These are phyloP conservation scores for Heteractis magnifica DNA, from an alignment of 92 coral and sea anemone genomes.

Conservation along the genomic window DNA sequence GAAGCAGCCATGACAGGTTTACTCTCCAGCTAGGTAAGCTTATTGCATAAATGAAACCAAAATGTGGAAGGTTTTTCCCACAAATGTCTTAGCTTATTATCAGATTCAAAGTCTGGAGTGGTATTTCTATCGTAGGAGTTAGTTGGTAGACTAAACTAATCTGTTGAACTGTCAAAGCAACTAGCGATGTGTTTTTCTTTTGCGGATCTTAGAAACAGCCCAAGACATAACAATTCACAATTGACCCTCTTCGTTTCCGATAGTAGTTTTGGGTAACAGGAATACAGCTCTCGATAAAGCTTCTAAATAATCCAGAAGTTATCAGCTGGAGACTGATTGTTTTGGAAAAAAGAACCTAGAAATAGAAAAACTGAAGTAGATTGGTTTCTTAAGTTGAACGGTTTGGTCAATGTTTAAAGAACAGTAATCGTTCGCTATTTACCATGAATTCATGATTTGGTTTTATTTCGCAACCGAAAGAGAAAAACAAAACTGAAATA, in stretches of 20 bases:
- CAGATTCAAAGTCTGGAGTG: neutral
- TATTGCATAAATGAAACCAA: neutral
- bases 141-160: neutral
- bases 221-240: constrained; percentile 5
- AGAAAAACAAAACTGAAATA: no score
- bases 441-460: no score
- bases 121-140: neutral
- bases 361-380: neutral
- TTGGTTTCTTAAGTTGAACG: neutral
- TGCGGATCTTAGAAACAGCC: neutral
- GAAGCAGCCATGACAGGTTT: no score
- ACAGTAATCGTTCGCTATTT: no score
- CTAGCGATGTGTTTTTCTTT: neutral
- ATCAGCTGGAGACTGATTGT: constrained; percentile 3
- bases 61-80: neutral
- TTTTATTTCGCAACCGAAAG: no score
- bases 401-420: no score
- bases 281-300: neutral
- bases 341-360: neutral
- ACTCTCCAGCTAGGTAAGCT: neutral
- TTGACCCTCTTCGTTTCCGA: constrained; percentile 3
- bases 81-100: neutral
- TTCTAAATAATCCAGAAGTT: neutral
- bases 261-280: neutral
- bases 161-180: neutral